These are phyloP conservation scores for Oscheius sp. DNA, from an alignment of 2,888 invertebrate genomes.

Conservation along the genomic window DNA sequence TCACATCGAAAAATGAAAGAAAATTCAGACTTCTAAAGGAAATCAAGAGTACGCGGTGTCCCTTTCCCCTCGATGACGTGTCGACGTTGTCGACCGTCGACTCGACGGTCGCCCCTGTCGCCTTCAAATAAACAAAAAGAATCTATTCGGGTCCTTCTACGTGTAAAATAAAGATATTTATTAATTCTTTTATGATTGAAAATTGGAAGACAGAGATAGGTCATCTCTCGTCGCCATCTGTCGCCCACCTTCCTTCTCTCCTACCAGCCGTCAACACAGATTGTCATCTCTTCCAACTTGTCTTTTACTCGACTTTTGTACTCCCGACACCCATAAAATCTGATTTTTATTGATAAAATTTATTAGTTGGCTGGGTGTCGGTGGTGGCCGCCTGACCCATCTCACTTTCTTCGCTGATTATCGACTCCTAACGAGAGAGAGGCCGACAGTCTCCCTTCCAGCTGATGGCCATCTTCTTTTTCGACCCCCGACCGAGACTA, in stretches of 20 bases:
- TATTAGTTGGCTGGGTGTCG: no score
- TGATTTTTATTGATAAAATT: no score
- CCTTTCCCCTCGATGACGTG: background rate
- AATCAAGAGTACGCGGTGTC: constrained; percentile 13
- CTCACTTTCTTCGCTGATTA: constrained; percentile 2
- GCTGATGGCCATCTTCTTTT: background rate
- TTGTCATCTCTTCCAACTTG: constrained; percentile 1
- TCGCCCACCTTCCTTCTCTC: background rate
- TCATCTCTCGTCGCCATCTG: constrained; percentile 15
- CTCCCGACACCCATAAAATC: no score
- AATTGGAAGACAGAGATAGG: background rate
- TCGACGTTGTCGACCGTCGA: background rate
- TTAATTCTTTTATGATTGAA: background rate
- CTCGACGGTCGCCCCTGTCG: constrained; percentile 2
- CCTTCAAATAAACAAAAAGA: background rate
- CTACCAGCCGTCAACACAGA: background rate
- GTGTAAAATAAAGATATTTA: no score
- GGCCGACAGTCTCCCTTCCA: background rate
- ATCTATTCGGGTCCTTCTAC: no score
- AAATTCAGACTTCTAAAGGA: background rate
- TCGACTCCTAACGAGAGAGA: background rate
- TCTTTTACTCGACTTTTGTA: background rate
- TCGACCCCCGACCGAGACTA: no score
- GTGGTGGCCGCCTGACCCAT: no score
- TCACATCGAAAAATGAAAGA: background rate